Evolutionary conservation across 2,113 vertebrate genomes (phyloP), one percentile per base, ranked within the genome.

Genomic region (Oxyruncus cristatus): DNA sequence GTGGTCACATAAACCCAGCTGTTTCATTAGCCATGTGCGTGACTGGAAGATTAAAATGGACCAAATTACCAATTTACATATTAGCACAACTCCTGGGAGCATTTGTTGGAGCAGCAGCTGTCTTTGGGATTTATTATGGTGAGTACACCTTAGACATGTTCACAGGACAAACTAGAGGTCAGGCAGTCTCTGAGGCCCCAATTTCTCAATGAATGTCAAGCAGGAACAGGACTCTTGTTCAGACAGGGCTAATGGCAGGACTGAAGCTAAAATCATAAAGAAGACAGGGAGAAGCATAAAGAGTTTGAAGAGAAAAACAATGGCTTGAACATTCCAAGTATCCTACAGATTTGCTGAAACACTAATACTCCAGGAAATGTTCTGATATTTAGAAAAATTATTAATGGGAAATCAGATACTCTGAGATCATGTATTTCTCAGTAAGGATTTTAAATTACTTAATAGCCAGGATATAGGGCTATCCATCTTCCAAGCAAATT

Each of bases 1-100:
- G 99, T 88, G 99, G 98, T 44, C 99, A 99, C 50, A 97, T 99
- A 89, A 99, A 99, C 97, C 99, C 99, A 24, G 99, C 99, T 0
- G 99, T 99, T 78, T 99, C 99, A 86, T 98, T 99, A 80, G 99
- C 99, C 73, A 98, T 99, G 99, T 98, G 98, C 53, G 95, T 99
- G 93, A 97, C 99, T 92, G 99, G 99, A 93, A 99, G 98, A 94
- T 98, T 99, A 91, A 98, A 98, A 52, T 98, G 99, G 96, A 98
- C 95, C 96, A 99, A 99, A 96, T 98, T 99, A 58, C 99, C 99
- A 8, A 98, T 99, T 88, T 99, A 99, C 53, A 97, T 99, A 65
- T 92, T 95, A 83, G 99, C 99, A 55, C 99, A 99, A 94, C 97
- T 99, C 94, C 88, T 99, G 71, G 99, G 99, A 39, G 99, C 99